These are phyloP conservation scores for Neosilurus hyrtlii DNA, from an alignment of 2,797 vertebrate species.

Conservation along the genomic window DNA sequence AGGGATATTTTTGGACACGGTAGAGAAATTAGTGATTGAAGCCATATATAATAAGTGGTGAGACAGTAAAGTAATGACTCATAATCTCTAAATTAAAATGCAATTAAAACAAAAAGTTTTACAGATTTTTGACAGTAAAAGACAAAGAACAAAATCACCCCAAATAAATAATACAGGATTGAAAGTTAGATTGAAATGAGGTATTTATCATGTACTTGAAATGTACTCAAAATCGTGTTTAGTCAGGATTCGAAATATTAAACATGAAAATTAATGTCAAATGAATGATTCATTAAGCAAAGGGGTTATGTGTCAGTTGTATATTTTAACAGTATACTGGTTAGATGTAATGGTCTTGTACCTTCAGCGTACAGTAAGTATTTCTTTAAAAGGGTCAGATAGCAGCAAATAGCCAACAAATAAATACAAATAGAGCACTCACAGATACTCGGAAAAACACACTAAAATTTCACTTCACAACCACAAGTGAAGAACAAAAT, in stretches of 20 bases:
- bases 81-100: not conserved
- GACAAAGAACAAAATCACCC: not conserved
- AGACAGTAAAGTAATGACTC: not conserved
- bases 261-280: not conserved
- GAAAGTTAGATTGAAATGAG: not conserved
- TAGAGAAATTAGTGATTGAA: no score
- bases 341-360: not conserved
- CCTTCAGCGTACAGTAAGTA: not conserved
- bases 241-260: not conserved
- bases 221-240: not conserved
- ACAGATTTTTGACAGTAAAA: not conserved
- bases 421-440: not conserved
- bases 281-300: not conserved
- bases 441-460: not conserved
- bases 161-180: not conserved
- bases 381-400: not conserved
- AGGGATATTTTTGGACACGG: no score
- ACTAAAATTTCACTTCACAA: not conserved
- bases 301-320: no score
- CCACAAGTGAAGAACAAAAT: not conserved
- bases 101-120: not conserved
- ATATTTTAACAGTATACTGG: not conserved
- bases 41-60: not conserved
- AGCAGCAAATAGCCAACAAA: not conserved
- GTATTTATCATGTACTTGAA: not conserved